Evolutionary conservation across 1,140 invertebrate genomes (phyloP), one percentile per base, ranked within the genome.

Genomic region (Aphis gossypii): DNA sequence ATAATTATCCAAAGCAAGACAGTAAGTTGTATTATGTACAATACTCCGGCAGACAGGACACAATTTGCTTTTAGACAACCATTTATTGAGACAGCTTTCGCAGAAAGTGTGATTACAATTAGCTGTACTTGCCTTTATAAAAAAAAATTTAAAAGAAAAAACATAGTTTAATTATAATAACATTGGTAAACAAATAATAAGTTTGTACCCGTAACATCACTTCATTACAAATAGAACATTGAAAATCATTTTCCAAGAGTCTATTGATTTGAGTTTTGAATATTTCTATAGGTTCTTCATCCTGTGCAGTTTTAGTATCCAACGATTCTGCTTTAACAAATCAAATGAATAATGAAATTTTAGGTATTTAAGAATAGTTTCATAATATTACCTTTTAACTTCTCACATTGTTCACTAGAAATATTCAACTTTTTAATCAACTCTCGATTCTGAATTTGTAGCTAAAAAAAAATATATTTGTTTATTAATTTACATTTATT

Each of bases 51-150:
- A 98, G 88, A 97, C 96, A 0, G 97, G 97, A 95, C 97, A 98
- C 14, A 96, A 96, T 46, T 96, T 96, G 94, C 96, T 97, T 94
- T 97, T 97, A 84, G 96, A 96, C 94, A 96, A 96, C 98, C 98
- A 98, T 88, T 95, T 95, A 0, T 95, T 95, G 48, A 98, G 97
- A 94, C 98, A 98, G 94, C 96, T 96, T 51, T 96, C 95, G 95
- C 98, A 98, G 94, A 97, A 98, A 2, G 97, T 97, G 94, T 98
- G 98, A 0, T 96, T 96, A 95, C 98, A 98, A 95, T 96, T 97
- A 11, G 98, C 95, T 0, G 97, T 97, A n/a, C 96, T 96, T 0
- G 97, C 96, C 96, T 96, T 93, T 35, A 48, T 35, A 48, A 3
- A 48, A 35, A 30, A 48, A 21, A 35, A 94, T 94, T 93, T 68